phyloP scores from a whole-genome alignment of 2,797 vertebrate genomes.

The Knipowitschia caucasica region DNA sequence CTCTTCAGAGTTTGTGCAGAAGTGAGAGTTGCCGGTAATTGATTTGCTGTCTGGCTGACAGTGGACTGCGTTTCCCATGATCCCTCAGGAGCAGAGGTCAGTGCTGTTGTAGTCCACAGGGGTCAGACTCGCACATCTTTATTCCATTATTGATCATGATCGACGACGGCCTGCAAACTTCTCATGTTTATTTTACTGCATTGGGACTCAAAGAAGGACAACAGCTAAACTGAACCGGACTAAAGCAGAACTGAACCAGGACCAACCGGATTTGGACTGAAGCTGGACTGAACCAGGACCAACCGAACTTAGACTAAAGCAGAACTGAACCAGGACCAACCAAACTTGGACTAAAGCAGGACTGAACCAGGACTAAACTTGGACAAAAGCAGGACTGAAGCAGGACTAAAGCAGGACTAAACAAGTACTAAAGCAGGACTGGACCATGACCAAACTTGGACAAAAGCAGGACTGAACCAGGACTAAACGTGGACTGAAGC shows the following conservation, averaged over 20 bases:
- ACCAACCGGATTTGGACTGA: neutral
- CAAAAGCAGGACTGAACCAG: neutral
- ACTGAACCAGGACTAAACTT: neutral
- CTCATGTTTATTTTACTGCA: conserved; percentile 6
- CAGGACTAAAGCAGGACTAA: neutral
- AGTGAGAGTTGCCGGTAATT: neutral
- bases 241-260: neutral
- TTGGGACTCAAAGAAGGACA: neutral
- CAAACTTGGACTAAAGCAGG: neutral
- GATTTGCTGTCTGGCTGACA: conserved; percentile 9
- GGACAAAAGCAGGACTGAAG: neutral
- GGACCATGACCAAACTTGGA: neutral
- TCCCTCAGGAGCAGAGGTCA: conserved; percentile 13
- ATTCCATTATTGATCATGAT: conserved; percentile 12
- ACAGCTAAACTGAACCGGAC: neutral
- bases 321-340: neutral
- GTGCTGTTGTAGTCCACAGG: neutral
- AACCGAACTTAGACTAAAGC: neutral
- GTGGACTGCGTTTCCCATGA: conserved; percentile 10
- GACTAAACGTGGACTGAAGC: neutral
- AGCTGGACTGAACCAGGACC: neutral
- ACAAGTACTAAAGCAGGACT: neutral
- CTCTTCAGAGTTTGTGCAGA: neutral
- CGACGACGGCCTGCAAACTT: neutral
- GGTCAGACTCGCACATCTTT: neutral